Evolutionary conservation across 1,140 invertebrate genomes (phyloP).

Genomic region (Trigoniulus corallinus): DNA sequence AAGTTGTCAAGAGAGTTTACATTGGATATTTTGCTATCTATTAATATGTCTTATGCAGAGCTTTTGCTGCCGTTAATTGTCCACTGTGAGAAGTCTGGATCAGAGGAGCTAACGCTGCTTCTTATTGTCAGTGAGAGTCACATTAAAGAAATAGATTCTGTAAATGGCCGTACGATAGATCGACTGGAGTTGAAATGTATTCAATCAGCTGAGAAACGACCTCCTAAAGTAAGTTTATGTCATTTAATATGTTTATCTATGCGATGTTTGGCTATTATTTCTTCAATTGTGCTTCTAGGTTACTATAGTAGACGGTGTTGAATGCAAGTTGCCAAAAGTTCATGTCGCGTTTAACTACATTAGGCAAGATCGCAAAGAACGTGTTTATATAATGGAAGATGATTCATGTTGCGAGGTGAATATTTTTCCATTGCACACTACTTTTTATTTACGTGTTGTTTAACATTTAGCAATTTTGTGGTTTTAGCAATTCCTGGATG

Average conservation of each 20-base stretch:
- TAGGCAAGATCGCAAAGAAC: not conserved
- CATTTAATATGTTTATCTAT: not conserved
- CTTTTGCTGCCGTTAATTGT: too few species aligned
- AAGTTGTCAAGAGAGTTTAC: too few species aligned
- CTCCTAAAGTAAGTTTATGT: not conserved
- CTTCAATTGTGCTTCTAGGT: too few species aligned
- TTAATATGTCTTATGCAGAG: too few species aligned
- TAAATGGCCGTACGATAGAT: not conserved
- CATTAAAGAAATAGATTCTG: not conserved
- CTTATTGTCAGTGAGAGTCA: not conserved
- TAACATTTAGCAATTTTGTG: not conserved
- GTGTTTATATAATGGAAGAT: not conserved
- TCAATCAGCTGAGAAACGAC: not conserved
- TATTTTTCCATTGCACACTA: too few species aligned
- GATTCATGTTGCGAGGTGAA: not conserved
- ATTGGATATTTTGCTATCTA: too few species aligned
- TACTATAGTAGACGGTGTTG: not conserved
- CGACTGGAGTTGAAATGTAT: not conserved
- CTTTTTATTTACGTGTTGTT: not conserved
- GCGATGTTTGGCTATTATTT: not conserved
- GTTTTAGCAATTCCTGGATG: not conserved
- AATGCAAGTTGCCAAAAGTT: not conserved
- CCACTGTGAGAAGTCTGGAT: too few species aligned
- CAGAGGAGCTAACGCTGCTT: too few species aligned
- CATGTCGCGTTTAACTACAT: not conserved